Percentiles rank a stretch among this genome's conserved stretches.
phyloP scores from a whole-genome alignment of 2,888 invertebrate genomes.

The Onthophagus sagittarius region DNA sequence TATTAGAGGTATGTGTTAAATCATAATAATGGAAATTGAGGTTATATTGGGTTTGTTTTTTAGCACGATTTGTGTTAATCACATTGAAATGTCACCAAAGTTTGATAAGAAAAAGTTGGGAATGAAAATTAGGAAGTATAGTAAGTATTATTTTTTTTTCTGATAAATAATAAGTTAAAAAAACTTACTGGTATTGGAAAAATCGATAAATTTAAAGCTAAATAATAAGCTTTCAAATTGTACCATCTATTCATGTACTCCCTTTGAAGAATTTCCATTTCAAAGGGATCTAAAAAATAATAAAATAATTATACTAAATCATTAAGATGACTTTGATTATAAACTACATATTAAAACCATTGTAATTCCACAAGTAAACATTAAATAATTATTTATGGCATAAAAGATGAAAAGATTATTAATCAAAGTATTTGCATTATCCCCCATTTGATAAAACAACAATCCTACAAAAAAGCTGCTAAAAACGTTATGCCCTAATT shows the following conservation, averaged over 20 bases:
- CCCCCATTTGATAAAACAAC: constrained; percentile 19
- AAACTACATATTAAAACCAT: constrained; percentile 18
- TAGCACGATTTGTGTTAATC: no score
- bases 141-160: no score
- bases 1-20: no score
- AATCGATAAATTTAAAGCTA: constrained; percentile 55
- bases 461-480: constrained; percentile 13
- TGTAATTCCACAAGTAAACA: constrained; percentile 18
- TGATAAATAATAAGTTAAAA: constrained; percentile 2
- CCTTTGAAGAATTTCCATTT: constrained; percentile 56
- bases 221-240: constrained; percentile 60
- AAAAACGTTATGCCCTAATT: constrained; percentile 18
- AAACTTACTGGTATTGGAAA: constrained; percentile 56
- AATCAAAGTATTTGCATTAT: constrained; percentile 13
- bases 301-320: background rate
- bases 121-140: no score
- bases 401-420: constrained; percentile 19
- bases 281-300: constrained; percentile 56
- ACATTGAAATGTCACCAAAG: no score
- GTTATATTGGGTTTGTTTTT: no score
- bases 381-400: constrained; percentile 17
- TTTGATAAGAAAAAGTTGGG: no score
- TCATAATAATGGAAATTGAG: no score
- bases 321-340: background rate
- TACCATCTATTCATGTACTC: constrained; percentile 69